Conservation (phyloP, 2,113 vertebrate species). For the Myrmecophaga tridactyla region DNA sequence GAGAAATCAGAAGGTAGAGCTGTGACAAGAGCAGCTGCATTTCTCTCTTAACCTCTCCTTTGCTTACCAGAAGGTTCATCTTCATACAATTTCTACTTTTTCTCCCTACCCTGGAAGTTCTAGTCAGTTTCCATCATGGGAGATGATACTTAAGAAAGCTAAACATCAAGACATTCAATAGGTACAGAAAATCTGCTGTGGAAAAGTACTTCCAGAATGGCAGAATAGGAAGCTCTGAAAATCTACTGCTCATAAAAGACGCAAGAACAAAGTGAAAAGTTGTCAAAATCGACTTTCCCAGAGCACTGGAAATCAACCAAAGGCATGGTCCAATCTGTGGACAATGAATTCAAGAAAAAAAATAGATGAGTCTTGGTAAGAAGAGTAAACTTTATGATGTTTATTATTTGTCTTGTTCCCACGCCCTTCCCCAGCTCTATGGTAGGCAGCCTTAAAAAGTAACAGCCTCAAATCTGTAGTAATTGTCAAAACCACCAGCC, state of each 20-base stretch:
- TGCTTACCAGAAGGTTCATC: neutral
- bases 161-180: neutral
- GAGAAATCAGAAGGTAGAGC: accelerated
- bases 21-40: accelerated
- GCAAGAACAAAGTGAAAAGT: neutral
- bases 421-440: neutral
- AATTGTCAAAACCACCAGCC: neutral
- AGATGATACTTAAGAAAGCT: neutral
- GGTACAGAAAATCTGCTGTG: neutral
- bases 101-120: neutral
- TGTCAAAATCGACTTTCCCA: neutral
- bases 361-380: neutral
- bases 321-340: neutral
- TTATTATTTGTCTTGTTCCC: neutral
- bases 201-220: neutral
- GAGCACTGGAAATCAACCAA: neutral
- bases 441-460: neutral
- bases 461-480: neutral
- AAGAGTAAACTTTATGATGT: neutral
- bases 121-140: too few species aligned
- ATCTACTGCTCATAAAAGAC: neutral
- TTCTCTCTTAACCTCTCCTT: neutral
- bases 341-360: neutral
- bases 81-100: neutral
- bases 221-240: neutral